Conservation (phyloP, 2,797 vertebrate genomes). For the Florisuga fusca region DNA sequence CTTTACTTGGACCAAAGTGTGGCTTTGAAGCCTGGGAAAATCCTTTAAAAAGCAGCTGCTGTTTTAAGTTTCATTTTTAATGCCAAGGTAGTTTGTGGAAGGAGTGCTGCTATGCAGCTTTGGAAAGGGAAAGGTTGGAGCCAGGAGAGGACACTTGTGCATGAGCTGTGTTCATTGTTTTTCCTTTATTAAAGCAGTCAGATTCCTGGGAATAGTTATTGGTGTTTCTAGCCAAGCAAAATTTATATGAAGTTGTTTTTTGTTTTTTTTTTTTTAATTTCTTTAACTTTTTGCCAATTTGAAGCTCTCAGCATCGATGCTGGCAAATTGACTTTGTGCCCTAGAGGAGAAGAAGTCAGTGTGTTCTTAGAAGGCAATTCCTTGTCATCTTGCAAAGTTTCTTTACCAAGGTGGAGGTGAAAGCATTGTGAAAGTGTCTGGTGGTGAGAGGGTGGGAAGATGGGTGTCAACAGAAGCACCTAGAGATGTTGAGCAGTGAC, state of each 20-base stretch:
- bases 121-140: not conserved
- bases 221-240: constrained; percentile 5
- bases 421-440: not conserved
- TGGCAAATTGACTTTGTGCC: not conserved
- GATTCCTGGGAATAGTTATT: not conserved
- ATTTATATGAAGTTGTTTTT: not conserved
- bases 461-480: not conserved
- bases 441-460: not conserved
- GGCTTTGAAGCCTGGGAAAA: constrained; percentile 34
- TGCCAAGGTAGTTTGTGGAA: not conserved
- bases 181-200: not conserved
- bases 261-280: too few species aligned
- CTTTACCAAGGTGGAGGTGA: not conserved
- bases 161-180: not conserved
- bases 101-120: not conserved
- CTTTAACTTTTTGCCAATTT: not conserved
- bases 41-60: constrained; percentile 12
- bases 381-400: not conserved
- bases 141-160: not conserved
- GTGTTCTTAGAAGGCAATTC: not conserved
- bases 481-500: not conserved
- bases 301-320: not conserved
- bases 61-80: not conserved
- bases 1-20: not conserved
- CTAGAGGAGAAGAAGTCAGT: not conserved